Conservation (phyloP, 2,113 vertebrate species). For the Neogobius melanostomus region DNA sequence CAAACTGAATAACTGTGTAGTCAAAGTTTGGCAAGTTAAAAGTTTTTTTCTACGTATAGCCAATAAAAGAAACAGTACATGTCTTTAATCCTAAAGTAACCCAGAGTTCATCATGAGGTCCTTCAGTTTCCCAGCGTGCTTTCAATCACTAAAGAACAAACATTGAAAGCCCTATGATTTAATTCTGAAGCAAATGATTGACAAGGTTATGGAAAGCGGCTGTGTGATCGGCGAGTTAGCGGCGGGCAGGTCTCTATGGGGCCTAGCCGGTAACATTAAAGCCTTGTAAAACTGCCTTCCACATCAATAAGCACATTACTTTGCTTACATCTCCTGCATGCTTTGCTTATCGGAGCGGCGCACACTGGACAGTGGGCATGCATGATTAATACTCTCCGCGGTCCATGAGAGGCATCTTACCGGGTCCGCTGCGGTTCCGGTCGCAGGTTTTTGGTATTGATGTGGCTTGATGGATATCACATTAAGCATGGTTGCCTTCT, state of each 20-base stretch:
- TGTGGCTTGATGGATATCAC: conserved; percentile 62
- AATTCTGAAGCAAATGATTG: conserved; percentile 2
- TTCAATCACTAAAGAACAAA: conserved; percentile 3
- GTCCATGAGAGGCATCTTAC: conserved; percentile 22
- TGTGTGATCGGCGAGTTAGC: background rate
- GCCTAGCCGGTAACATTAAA: background rate
- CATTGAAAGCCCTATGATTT: background rate
- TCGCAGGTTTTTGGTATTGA: conserved; percentile 52
- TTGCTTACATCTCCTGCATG: conserved; percentile 42
- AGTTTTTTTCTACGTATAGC: background rate
- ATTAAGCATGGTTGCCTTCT: conserved; percentile 51
- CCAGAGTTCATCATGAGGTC: background rate
- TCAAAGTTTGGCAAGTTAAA: background rate
- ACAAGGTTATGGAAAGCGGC: background rate
- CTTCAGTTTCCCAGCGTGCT: background rate
- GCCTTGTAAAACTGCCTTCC: conserved; percentile 16
- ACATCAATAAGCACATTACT: conserved; percentile 17
- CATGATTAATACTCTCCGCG: conserved; percentile 47
- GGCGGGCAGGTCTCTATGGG: background rate
- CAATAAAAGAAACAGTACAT: background rate
- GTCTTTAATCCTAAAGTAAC: background rate
- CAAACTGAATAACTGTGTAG: background rate
- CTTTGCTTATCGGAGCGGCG: conserved; percentile 20
- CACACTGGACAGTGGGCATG: conserved; percentile 8
- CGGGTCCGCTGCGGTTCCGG: conserved; percentile 29